Conservation (phyloP, 2,113 vertebrate genomes). For the Elaphurus davidianus region DNA sequence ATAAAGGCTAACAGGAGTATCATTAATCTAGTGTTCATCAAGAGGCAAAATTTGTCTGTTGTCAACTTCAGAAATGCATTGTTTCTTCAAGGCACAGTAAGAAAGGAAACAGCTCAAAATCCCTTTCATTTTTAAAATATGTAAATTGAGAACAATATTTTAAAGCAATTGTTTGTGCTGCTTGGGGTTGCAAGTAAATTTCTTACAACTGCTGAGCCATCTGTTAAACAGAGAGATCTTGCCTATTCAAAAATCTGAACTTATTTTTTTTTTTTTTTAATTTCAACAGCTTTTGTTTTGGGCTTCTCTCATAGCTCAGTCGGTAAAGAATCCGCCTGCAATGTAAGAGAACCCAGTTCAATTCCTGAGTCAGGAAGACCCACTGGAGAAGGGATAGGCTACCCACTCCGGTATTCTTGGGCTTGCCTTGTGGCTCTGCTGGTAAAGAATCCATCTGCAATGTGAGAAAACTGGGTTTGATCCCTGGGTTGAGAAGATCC, state of each 20-base stretch:
- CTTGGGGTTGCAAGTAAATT: constrained; percentile 53
- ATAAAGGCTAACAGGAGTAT: background rate
- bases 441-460: background rate
- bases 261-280: background rate
- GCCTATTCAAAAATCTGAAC: constrained; percentile 29
- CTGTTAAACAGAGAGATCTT: constrained; percentile 55
- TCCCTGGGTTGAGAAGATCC: background rate
- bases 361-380: background rate
- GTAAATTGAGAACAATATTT: constrained; percentile 46
- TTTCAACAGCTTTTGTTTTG: background rate
- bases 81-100: constrained; percentile 6
- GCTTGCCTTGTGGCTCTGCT: background rate
- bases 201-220: constrained; percentile 59
- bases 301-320: background rate
- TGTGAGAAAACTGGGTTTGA: background rate
- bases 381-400: background rate
- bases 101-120: background rate
- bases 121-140: constrained; percentile 43
- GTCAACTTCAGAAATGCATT: background rate
- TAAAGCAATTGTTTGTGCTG: constrained; percentile 50
- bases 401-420: background rate
- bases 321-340: background rate
- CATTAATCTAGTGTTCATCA: background rate
- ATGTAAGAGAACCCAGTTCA: background rate
- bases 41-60: background rate